Base-by-base conservation (phyloP, 1,140 invertebrate genomes). In the Latrodectus geometricus region DNA sequence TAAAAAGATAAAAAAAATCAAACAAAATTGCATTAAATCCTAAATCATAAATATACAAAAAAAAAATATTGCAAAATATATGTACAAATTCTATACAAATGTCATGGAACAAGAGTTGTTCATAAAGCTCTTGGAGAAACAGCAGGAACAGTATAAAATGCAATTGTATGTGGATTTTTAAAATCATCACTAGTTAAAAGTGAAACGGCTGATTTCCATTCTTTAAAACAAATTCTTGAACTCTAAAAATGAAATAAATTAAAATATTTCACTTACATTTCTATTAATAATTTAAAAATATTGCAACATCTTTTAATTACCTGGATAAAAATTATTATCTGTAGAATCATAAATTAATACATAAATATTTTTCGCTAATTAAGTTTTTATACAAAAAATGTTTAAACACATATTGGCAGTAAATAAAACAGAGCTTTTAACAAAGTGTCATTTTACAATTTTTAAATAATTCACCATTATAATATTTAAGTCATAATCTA, bases 201-300 rank as follows among this genome's bases (percentile, higher is more conserved):
- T 11, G 78, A 54, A 69, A 87, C 86, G 11, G 78, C 35, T 9
- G 81, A 72, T 52, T 52, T 76, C 86, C 86, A 87, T 77, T 87
- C 86, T 82, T 87, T 72, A 78, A 87, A 87, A 65, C 50, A 66
- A 35, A 87, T 87, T 77, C 79, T 82, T 69, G 86, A 87, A 72
- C 86, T 81, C 85, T 87, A 69, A 9, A 48, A 35, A 68, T n/a
- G 20, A 86, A 15, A 70, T 54, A 14, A 48, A 83, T 73, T 49
- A 17, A 80, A 48, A 66, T 21, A 35, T 35, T 35, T 35, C 35
- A 35, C 1, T 3, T 35, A 35, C 5, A 35, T 35, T 35, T 35
- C 35, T 35, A 3, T 35, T 5, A 35, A 35, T 35, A 35, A 35
- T 35, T 35, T 35, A 35, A 35, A 35, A 5, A 35, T 1, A 5